A percentile compares a stretch with the other conserved stretches of the same genome.
phyloP scores from a whole-genome alignment of 2,797 vertebrate genomes.

The Tarsius wallacei region DNA sequence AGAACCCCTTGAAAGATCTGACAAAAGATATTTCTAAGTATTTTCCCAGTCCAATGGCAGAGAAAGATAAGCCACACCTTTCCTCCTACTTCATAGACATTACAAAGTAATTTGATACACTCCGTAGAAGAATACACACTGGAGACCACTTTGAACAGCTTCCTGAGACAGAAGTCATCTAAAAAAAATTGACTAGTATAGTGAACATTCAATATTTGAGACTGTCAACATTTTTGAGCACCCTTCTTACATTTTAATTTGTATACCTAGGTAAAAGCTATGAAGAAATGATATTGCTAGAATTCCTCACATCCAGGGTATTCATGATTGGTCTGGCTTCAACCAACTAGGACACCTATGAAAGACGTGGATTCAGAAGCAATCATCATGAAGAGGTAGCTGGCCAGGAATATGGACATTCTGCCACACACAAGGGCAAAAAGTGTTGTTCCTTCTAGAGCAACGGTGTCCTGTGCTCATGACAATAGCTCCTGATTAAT shows the following conservation, averaged over 20 bases:
- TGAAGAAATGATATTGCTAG: neutral
- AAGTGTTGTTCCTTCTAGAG: neutral
- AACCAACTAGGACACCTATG: neutral
- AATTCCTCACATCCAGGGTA: neutral
- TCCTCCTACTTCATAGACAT: neutral
- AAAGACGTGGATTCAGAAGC: neutral
- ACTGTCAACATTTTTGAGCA: constrained; percentile 10
- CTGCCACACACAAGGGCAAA: neutral
- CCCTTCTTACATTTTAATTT: neutral
- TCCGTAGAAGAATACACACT: neutral
- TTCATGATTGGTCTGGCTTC: neutral
- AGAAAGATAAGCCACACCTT: constrained; percentile 42
- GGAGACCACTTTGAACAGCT: constrained; percentile 28
- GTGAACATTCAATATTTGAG: neutral
- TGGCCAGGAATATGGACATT: neutral
- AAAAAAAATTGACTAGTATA: neutral
- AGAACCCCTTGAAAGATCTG: constrained; percentile 57
- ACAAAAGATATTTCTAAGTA: constrained; percentile 34
- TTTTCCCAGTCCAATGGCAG: constrained; percentile 42
- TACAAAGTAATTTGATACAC: neutral
- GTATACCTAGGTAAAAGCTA: neutral
- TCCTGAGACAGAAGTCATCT: constrained; percentile 42
- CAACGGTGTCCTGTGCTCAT: neutral
- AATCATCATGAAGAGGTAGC: neutral
- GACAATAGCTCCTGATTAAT: too few relatives aligned